These are phyloP conservation scores for Smittia sp. DNA, from an alignment of 2,888 invertebrate genomes.

Conservation along the genomic window DNA sequence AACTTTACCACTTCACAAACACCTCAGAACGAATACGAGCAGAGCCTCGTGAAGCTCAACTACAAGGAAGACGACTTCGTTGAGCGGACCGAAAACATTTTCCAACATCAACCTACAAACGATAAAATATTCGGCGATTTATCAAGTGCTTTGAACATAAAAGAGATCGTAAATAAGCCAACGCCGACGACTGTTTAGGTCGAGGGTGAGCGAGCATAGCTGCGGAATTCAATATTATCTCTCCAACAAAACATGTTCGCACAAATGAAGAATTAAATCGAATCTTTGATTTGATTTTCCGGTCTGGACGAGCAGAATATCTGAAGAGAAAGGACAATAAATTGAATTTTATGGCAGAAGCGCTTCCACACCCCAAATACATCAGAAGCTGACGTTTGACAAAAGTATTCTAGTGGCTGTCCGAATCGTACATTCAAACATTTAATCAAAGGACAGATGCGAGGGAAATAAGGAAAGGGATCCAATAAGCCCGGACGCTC, in stretches of 20 bases:
- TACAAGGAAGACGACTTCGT: conserved; percentile 46
- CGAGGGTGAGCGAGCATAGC: not conserved
- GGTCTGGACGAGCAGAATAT: not conserved
- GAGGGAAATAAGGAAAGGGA: not conserved
- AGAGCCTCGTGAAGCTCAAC: conserved; percentile 43
- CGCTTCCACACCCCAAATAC: not conserved
- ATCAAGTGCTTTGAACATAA: conserved; percentile 44
- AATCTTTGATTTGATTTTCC: conserved; percentile 25
- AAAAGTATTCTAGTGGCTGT: not conserved
- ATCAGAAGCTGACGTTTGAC: not conserved
- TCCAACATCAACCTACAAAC: conserved; percentile 28
- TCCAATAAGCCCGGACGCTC: too few relatives aligned
- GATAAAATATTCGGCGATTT: conserved; percentile 44
- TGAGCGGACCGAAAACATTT: conserved; percentile 43
- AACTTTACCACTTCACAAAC: conserved; percentile 39
- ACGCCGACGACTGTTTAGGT: conserved; percentile 45
- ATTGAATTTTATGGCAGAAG: conserved; percentile 32
- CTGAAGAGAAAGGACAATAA: conserved; percentile 30
- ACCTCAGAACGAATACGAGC: conserved; percentile 39
- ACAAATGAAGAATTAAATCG: conserved; percentile 22
- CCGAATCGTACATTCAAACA: not conserved
- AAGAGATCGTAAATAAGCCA: conserved; percentile 44
- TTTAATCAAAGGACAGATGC: not conserved
- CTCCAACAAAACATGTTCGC: not conserved
- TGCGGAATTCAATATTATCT: not conserved